A percentile compares a stretch with the other conserved stretches of the same genome.
Conservation (phyloP, 2,797 vertebrate genomes). For the Lacerta viridis region DNA sequence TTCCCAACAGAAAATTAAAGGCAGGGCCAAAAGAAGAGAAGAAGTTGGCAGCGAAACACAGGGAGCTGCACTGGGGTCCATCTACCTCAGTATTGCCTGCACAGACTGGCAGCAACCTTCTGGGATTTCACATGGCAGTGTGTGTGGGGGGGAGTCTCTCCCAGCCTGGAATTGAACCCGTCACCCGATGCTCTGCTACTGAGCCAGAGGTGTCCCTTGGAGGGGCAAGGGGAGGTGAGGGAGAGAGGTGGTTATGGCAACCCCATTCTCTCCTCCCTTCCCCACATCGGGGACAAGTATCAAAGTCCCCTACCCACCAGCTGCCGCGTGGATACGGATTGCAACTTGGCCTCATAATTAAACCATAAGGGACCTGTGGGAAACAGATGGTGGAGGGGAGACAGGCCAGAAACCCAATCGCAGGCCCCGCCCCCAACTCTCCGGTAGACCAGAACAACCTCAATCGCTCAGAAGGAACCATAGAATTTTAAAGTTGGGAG, state of each 20-base stretch:
- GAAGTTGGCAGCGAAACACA: too few relatives aligned
- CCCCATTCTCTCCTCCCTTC: background rate
- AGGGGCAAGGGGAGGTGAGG: background rate
- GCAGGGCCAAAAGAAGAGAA: too few relatives aligned
- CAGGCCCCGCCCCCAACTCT: background rate
- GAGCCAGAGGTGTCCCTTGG: too few relatives aligned
- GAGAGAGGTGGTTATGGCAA: background rate
- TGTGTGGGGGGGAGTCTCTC: background rate
- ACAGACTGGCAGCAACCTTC: too few relatives aligned
- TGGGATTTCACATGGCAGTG: background rate
- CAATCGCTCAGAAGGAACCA: background rate
- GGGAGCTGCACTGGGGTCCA: too few relatives aligned
- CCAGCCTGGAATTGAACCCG: too few relatives aligned
- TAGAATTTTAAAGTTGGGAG: too few relatives aligned
- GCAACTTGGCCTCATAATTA: conserved; percentile 26
- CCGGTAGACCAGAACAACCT: background rate
- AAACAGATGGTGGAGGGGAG: background rate
- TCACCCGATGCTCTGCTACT: too few relatives aligned
- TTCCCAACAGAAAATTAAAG: too few relatives aligned
- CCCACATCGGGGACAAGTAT: background rate
- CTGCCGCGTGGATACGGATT: background rate
- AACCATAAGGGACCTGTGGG: conserved; percentile 20
- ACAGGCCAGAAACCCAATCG: background rate
- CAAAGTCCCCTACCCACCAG: conserved; percentile 5
- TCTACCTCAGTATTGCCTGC: too few relatives aligned